Evolutionary conservation across 1,140 invertebrate genomes (phyloP).

Genomic region (Drosophila persimilis): DNA sequence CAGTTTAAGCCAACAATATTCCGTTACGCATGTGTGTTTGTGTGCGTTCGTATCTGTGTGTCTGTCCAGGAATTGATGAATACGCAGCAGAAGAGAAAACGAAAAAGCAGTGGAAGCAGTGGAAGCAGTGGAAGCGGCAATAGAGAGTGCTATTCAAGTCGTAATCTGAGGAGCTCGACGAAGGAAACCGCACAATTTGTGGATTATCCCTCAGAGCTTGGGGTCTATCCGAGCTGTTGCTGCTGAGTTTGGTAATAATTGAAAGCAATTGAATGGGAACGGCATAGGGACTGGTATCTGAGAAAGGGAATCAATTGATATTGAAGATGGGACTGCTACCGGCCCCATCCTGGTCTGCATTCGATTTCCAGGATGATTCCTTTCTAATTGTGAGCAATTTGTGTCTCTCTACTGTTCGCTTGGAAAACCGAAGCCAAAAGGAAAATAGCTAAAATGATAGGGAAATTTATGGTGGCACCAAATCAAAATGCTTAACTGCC

Average conservation of each 20-base stretch:
- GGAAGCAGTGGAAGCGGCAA: conserved; percentile 1
- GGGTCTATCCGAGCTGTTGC: background rate
- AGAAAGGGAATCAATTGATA: too few species aligned
- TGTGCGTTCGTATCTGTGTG: conserved; percentile 1
- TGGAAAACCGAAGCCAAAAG: background rate
- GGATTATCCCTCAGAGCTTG: conserved; percentile 8
- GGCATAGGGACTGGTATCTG: too few species aligned
- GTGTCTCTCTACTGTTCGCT: too few species aligned
- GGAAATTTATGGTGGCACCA: conserved; percentile 2
- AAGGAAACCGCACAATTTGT: conserved; percentile 6
- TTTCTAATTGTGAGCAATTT: too few species aligned
- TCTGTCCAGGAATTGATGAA: conserved; percentile 26
- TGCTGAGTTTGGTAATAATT: too few species aligned
- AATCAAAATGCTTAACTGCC: conserved; percentile 34
- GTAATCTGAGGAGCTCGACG: too few species aligned
- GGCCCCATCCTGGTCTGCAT: too few species aligned
- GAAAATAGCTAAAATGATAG: conserved; percentile 9
- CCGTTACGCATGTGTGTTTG: conserved; percentile 14
- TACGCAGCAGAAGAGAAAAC: background rate
- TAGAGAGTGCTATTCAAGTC: background rate
- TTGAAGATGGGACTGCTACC: too few species aligned
- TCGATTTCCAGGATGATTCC: too few species aligned
- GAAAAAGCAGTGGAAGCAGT: conserved; percentile 5
- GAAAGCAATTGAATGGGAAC: too few species aligned
- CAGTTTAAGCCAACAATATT: conserved; percentile 45